Conservation (phyloP, 2,797 vertebrate species). For the Protosalanx chinensis region DNA sequence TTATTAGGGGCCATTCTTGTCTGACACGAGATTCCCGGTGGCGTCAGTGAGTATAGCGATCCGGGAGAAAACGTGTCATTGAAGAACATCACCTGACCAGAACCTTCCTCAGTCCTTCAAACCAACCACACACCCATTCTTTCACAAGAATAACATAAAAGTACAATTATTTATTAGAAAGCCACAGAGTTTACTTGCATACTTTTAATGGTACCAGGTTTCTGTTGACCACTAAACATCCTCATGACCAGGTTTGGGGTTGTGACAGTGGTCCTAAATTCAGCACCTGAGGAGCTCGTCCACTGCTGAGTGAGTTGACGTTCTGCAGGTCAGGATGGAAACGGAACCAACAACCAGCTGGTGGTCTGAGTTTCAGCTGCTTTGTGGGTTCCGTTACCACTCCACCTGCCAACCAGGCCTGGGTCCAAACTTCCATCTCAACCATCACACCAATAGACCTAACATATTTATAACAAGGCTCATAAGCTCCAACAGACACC, state of each 20-base stretch:
- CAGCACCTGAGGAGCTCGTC: neutral
- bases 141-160: neutral
- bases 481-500: too few species aligned
- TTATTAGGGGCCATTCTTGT: constrained; percentile 73
- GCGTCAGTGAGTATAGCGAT: constrained; percentile 78
- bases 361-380: constrained; percentile 85
- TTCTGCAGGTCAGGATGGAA: constrained; percentile 76
- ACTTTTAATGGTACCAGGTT: neutral
- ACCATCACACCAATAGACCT: constrained; percentile 9
- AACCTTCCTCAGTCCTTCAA: neutral
- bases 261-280: too few species aligned
- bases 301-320: constrained; percentile 1
- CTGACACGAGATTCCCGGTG: constrained; percentile 97
- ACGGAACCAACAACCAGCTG: constrained; percentile 97
- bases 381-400: constrained; percentile 99
- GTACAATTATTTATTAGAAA: neutral
- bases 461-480: too few species aligned
- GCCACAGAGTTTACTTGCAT: neutral
- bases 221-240: neutral
- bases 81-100: constrained; percentile 72
- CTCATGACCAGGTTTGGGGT: too few species aligned
- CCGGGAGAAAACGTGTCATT: constrained; percentile 99
- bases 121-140: too few species aligned
- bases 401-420: constrained; percentile 65
- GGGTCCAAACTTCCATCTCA: constrained; percentile 12